Conservation (phyloP, 2,797 vertebrate species). For the Pelobates cultripes region DNA sequence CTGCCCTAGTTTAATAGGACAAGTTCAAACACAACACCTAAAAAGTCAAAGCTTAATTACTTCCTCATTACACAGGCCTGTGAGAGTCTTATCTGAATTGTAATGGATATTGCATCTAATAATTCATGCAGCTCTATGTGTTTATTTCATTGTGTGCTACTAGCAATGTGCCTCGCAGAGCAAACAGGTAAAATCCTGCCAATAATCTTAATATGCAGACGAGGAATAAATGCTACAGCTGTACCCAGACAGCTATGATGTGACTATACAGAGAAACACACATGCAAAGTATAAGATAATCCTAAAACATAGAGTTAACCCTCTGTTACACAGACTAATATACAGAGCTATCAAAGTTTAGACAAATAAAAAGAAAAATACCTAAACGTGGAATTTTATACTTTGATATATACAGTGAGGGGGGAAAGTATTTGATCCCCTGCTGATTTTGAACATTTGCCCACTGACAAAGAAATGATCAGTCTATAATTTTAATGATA, state of each 20-base stretch:
- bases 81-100: slow-evolving; percentile 17
- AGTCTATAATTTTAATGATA: too few species aligned
- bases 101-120: not conserved
- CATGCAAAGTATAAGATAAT: not conserved
- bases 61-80: slow-evolving; percentile 40
- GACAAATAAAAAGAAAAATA: too few species aligned
- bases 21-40: slow-evolving; percentile 43
- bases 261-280: not conserved
- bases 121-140: not conserved
- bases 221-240: too few species aligned
- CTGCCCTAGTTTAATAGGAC: slow-evolving; percentile 45
- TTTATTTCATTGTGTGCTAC: not conserved
- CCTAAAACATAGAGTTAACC: not conserved
- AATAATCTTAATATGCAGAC: too few species aligned
- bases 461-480: too few species aligned
- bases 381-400: too few species aligned
- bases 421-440: too few species aligned
- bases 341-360: not conserved
- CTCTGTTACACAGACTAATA: not conserved
- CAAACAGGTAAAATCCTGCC: too few species aligned
- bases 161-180: not conserved
- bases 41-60: slow-evolving; percentile 26
- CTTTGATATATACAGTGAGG: too few species aligned
- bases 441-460: too few species aligned
- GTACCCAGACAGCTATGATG: too few species aligned